Percentiles rank a stretch among this genome's conserved stretches.
These are phyloP conservation scores for Hypotaenidia okinawae DNA, from an alignment of 2,797 vertebrate genomes.

Conservation along the genomic window DNA sequence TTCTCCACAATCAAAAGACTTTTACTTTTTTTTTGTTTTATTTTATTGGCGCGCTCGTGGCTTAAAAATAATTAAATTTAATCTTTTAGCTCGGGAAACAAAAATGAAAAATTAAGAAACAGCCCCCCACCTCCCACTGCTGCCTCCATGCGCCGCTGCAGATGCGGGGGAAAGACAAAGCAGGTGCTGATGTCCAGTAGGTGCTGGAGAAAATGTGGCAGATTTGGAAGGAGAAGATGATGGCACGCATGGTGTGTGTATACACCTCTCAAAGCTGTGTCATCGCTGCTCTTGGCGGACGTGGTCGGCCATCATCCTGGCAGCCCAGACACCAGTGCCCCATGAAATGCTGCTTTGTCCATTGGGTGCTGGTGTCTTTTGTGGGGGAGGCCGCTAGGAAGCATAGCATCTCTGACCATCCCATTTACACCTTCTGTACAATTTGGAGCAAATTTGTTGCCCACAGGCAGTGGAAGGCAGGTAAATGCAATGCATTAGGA, in stretches of 20 bases:
- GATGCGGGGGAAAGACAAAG: background rate
- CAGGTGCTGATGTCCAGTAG: conserved; percentile 26
- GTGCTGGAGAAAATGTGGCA: background rate
- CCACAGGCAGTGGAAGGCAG: conserved; percentile 33
- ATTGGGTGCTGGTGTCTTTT: too few relatives aligned
- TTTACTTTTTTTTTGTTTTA: conserved; percentile 38
- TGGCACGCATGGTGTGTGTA: too few relatives aligned
- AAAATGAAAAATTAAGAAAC: background rate
- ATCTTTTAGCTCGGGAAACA: conserved; percentile 52
- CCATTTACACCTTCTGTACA: background rate
- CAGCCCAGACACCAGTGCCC: too few relatives aligned
- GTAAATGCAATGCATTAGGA: conserved; percentile 67
- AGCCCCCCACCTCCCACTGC: background rate
- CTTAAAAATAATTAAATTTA: conserved; percentile 53
- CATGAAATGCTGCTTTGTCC: too few relatives aligned
- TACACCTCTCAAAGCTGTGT: too few relatives aligned
- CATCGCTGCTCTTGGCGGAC: too few relatives aligned
- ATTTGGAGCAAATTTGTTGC: conserved; percentile 35
- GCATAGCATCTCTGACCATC: background rate
- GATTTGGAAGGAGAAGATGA: too few relatives aligned
- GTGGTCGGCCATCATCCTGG: too few relatives aligned
- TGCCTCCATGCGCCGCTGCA: background rate
- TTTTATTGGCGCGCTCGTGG: conserved; percentile 63
- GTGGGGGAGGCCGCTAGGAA: too few relatives aligned
- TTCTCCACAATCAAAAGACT: conserved; percentile 75